Evolutionary conservation across 1,140 invertebrate species (phyloP).

Genomic region (Zaprionus capensis): DNA sequence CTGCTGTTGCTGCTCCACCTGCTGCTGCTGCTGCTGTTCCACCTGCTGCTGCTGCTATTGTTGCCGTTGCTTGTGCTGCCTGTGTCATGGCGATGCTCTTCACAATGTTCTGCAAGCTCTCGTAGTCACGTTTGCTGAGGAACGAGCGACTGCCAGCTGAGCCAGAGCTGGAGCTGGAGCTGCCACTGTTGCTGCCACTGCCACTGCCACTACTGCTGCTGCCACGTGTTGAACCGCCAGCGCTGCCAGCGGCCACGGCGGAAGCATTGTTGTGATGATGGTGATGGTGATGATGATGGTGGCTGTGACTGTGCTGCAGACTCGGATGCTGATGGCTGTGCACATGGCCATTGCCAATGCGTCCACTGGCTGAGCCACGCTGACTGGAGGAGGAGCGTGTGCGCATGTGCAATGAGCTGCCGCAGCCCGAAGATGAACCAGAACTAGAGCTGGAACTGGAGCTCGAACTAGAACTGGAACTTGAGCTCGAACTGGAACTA

Average conservation of each 20-base stretch:
- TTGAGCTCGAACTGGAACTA: conserved; percentile 2
- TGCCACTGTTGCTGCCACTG: not conserved
- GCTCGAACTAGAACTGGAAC: conserved; percentile 29
- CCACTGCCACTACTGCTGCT: not conserved
- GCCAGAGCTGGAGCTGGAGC: not conserved
- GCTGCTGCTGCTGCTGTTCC: conserved; percentile 21
- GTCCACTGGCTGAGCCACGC: conserved; percentile 22
- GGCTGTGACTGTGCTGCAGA: conserved; percentile 57
- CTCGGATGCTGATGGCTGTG: conserved; percentile 78
- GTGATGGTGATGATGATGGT: conserved; percentile 60
- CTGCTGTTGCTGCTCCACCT: not conserved
- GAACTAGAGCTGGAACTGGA: not conserved
- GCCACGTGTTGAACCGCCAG: conserved; percentile 7
- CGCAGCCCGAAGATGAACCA: conserved; percentile 1
- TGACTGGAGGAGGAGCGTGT: conserved; percentile 52
- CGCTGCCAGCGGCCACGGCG: conserved; percentile 53
- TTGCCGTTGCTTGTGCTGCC: conserved; percentile 19
- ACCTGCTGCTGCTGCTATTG: not conserved
- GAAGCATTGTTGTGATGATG: conserved; percentile 56
- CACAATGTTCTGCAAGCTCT: conserved; percentile 86
- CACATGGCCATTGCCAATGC: conserved; percentile 64
- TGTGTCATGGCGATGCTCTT: conserved; percentile 70
- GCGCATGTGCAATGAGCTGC: conserved; percentile 25
- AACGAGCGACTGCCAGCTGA: conserved; percentile 55
- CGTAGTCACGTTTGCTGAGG: conserved; percentile 85